A percentile compares a stretch with the other conserved stretches of the same genome.
These are phyloP conservation scores for Gambelia wislizenii DNA, from an alignment of 2,797 vertebrate species.

Conservation along the genomic window DNA sequence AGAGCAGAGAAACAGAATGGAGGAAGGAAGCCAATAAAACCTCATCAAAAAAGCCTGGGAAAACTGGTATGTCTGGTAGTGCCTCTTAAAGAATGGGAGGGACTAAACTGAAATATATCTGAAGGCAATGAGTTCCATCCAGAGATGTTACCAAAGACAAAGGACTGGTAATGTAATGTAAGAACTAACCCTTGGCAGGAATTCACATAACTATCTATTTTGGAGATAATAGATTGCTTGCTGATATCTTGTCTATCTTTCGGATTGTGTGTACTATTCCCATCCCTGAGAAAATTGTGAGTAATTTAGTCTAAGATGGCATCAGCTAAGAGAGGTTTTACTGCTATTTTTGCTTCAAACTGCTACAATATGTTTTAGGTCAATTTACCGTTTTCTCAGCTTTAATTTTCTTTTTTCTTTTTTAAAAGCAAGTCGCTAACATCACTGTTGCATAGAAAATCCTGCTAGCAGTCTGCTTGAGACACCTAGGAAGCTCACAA, in stretches of 20 bases:
- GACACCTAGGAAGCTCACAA: background rate
- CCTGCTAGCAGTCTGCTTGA: background rate
- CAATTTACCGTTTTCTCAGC: background rate
- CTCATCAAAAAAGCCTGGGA: background rate
- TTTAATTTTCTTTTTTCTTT: background rate
- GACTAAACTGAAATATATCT: background rate
- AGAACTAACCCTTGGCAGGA: background rate
- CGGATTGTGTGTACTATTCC: background rate
- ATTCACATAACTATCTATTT: background rate
- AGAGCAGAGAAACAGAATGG: background rate
- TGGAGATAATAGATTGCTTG: background rate
- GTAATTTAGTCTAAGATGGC: background rate
- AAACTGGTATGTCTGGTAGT: background rate
- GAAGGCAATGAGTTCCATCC: background rate
- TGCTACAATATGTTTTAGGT: background rate
- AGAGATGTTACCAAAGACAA: background rate
- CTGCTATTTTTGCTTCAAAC: background rate
- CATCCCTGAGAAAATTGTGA: background rate
- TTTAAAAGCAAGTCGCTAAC: background rate
- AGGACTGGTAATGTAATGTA: background rate
- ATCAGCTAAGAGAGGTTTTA: background rate
- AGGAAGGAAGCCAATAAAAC: background rate
- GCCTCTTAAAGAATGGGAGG: background rate
- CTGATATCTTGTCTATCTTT: background rate
- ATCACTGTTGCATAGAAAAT: background rate